These are phyloP conservation scores for Drosophila sucinea DNA, from an alignment of 1,140 invertebrate species.

Conservation along the genomic window DNA sequence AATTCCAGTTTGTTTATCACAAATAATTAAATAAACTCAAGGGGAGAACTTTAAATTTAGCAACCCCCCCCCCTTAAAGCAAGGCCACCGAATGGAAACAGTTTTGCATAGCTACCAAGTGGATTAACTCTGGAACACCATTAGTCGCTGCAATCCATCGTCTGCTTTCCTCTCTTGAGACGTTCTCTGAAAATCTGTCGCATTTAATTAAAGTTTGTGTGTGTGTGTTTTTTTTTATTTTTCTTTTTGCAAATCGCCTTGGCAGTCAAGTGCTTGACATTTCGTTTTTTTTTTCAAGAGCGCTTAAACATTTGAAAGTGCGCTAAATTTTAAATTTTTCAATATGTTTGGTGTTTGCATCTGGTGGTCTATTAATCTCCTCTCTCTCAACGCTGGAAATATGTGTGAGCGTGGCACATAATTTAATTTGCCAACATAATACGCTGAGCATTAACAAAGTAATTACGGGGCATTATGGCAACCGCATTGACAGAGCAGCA, in stretches of 20 bases:
- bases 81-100: background rate
- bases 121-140: constrained; percentile 25
- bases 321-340: constrained; percentile 38
- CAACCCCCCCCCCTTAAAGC: background rate
- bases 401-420: constrained; percentile 44
- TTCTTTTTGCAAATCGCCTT: constrained; percentile 14
- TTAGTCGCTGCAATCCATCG: background rate
- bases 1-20: too few relatives aligned
- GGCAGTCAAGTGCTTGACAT: constrained; percentile 36
- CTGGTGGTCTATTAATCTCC: constrained; percentile 20
- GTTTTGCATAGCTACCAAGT: background rate
- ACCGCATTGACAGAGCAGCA: constrained; percentile 45
- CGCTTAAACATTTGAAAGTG: constrained; percentile 36
- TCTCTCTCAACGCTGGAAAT: background rate
- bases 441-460: constrained; percentile 76
- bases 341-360: constrained; percentile 18
- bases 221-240: too few relatives aligned
- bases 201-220: constrained; percentile 46
- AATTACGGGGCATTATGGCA: constrained; percentile 73
- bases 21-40: too few relatives aligned
- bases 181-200: constrained; percentile 16
- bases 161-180: background rate
- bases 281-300: background rate
- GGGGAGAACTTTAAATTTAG: background rate
- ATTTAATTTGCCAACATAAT: constrained; percentile 71